Percentiles rank a stretch among this genome's conserved stretches.
These are phyloP conservation scores for Lasiurus borealis DNA, from an alignment of 2,113 vertebrate species.

Conservation along the genomic window DNA sequence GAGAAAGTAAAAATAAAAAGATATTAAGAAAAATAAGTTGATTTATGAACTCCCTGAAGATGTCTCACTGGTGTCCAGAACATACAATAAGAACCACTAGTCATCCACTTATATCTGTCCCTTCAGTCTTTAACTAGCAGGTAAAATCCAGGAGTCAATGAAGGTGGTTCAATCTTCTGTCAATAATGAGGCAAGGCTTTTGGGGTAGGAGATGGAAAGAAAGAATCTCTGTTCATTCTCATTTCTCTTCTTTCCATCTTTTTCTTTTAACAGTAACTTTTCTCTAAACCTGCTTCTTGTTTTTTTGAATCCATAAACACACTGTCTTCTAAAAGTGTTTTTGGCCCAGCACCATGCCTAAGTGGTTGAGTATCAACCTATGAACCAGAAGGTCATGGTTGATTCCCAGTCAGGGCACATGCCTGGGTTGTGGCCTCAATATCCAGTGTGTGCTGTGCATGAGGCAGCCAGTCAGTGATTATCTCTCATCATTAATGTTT, in stretches of 20 bases:
- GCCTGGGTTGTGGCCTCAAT: no score
- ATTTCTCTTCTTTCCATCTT: slow-evolving; percentile 12
- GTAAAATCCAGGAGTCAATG: slow-evolving; percentile 1
- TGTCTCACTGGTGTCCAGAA: background rate
- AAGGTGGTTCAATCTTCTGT: slow-evolving; percentile 46
- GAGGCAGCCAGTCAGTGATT: no score
- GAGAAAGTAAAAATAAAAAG: slow-evolving; percentile 35
- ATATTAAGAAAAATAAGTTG: slow-evolving; percentile 5
- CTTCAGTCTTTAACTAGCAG: background rate
- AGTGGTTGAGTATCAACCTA: no score
- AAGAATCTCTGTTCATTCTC: slow-evolving; percentile 6
- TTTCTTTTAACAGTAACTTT: background rate
- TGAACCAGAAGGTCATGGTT: no score
- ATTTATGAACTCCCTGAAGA: slow-evolving; percentile 3
- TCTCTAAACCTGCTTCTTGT: slow-evolving; percentile 16
- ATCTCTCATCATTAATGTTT: no score
- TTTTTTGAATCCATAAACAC: background rate
- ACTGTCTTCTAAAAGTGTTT: slow-evolving; percentile 27
- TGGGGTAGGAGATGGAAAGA: background rate
- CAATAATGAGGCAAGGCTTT: slow-evolving; percentile 10
- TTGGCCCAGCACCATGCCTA: background rate
- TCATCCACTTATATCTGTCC: slow-evolving; percentile 24
- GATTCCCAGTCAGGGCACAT: no score
- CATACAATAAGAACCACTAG: background rate
- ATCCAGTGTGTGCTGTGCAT: no score